Evolutionary conservation across 2,113 vertebrate species (phyloP).

Genomic region (Myrmecophaga tridactyla): DNA sequence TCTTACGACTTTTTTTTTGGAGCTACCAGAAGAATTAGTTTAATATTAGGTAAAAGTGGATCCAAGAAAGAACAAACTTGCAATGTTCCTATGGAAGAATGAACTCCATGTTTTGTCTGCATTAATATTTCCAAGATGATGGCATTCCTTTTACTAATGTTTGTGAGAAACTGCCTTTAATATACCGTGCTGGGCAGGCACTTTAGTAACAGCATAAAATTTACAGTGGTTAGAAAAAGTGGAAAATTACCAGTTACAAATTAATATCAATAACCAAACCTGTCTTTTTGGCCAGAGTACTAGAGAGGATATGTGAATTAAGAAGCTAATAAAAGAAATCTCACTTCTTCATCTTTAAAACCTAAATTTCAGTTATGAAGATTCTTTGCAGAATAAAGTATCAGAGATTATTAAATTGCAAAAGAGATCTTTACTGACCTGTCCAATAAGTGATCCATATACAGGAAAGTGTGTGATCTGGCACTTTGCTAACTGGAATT

Average conservation of each 20-base stretch:
- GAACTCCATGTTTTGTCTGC: conserved; percentile 14
- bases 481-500: conserved; percentile 48
- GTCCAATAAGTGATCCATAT: conserved; percentile 18
- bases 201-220: conserved; percentile 70
- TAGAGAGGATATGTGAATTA: conserved; percentile 6
- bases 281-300: conserved; percentile 48
- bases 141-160: conserved; percentile 31
- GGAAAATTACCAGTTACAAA: conserved; percentile 56
- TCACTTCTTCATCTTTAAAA: conserved; percentile 49
- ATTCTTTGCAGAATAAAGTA: conserved; percentile 41
- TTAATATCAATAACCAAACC: conserved; percentile 41
- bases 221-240: conserved; percentile 57
- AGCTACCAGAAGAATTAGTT: conserved; percentile 42
- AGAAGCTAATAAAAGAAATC: conserved; percentile 37
- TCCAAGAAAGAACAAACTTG: conserved; percentile 21
- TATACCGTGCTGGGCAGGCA: conserved; percentile 70
- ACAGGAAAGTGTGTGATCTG: conserved; percentile 41
- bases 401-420: conserved; percentile 51
- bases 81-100: neutral
- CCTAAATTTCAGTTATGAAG: conserved; percentile 6
- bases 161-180: conserved; percentile 52
- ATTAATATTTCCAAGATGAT: conserved; percentile 44
- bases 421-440: conserved; percentile 31
- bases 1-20: no score
- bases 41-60: neutral